Evolutionary conservation across 2,888 invertebrate species (phyloP).

Genomic region (Aleiodes testaceus): DNA sequence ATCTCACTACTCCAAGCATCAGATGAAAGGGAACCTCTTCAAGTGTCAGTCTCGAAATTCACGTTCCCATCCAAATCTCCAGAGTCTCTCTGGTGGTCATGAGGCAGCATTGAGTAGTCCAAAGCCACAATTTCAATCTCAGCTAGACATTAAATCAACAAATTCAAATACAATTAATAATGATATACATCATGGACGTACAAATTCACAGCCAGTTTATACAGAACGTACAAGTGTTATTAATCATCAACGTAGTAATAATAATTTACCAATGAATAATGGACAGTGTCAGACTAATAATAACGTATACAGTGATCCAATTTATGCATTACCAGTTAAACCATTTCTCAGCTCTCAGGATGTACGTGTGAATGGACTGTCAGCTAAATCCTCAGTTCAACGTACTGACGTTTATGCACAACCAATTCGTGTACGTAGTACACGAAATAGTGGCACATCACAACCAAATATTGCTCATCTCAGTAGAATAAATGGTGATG

Average conservation of each 20-base stretch:
- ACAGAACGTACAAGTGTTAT: conserved; percentile 43
- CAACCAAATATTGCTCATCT: conserved; percentile 58
- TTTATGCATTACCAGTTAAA: conserved; percentile 68
- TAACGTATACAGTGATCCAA: conserved; percentile 65
- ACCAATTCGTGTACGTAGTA: conserved; percentile 49
- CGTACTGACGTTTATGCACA: conserved; percentile 51
- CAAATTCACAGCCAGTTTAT: conserved; percentile 66
- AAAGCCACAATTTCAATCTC: conserved; percentile 62
- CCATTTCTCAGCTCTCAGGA: conserved; percentile 70
- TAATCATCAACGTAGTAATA: conserved; percentile 55
- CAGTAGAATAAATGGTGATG: conserved; percentile 29
- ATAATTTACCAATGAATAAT: conserved; percentile 56
- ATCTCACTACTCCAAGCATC: conserved; percentile 57
- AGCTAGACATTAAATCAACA: conserved; percentile 58
- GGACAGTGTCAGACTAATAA: conserved; percentile 34
- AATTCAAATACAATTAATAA: conserved; percentile 39
- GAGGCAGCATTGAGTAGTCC: conserved; percentile 44
- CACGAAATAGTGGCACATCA: conserved; percentile 56
- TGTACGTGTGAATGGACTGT: conserved; percentile 62
- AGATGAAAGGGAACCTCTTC: conserved; percentile 62
- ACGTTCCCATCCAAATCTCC: conserved; percentile 68
- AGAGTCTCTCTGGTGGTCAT: conserved; percentile 58
- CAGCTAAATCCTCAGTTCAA: conserved; percentile 52
- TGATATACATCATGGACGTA: conserved; percentile 59
- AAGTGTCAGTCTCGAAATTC: conserved; percentile 68